Evolutionary conservation across 2,888 invertebrate genomes (phyloP).

Genomic region (Myathropa florea): DNA sequence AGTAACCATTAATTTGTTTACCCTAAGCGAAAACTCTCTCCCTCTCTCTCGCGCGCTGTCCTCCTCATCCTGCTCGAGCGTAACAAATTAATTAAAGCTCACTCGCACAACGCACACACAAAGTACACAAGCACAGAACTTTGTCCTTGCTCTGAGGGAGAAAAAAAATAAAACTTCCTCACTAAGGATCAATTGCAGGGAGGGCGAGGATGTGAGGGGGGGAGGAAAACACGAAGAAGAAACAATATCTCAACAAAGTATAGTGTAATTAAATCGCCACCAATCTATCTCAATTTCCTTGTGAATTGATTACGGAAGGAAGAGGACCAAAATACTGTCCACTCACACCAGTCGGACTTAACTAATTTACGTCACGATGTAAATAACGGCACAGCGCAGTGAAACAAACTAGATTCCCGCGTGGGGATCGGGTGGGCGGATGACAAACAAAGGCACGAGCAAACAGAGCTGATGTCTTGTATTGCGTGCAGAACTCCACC

Average conservation of each 20-base stretch:
- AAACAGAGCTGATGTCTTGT: not conserved
- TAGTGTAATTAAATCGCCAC: constrained; percentile 58
- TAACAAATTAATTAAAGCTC: constrained; percentile 46
- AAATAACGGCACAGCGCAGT: constrained; percentile 37
- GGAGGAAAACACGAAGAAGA: not conserved
- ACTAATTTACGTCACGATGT: constrained; percentile 58
- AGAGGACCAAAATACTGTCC: not conserved
- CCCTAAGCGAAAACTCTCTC: not conserved
- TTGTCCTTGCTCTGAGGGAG: constrained; percentile 11
- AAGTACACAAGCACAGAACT: constrained; percentile 5
- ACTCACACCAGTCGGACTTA: not conserved
- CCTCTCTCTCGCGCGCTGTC: not conserved
- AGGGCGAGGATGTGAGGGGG: not conserved
- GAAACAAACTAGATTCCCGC: too few species aligned
- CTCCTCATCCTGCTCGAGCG: not conserved
- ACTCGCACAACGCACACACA: not conserved
- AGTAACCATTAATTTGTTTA: constrained; percentile 9
- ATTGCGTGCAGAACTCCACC: constrained; percentile 17
- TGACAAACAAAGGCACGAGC: not conserved
- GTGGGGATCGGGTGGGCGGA: not conserved
- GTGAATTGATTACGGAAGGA: constrained; percentile 62
- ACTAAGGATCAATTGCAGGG: constrained; percentile 14
- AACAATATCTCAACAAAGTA: constrained; percentile 41
- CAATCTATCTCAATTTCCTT: constrained; percentile 67
- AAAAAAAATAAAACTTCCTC: constrained; percentile 6